phyloP scores from a whole-genome alignment of 1,140 invertebrate genomes.

The Akabosia matsudoensis region DNA sequence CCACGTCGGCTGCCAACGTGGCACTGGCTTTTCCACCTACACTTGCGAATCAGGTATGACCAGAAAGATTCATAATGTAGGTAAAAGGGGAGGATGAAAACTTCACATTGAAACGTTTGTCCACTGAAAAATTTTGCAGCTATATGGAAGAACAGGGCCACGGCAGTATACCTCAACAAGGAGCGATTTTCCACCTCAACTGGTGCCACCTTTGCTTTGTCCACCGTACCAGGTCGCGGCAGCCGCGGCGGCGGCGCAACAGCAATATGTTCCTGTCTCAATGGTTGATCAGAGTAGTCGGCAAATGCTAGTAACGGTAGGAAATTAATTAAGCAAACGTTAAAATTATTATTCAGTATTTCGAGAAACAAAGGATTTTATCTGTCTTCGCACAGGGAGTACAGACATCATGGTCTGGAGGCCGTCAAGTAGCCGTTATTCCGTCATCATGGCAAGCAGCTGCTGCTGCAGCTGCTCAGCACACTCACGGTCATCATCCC shows the following conservation, averaged over 20 bases:
- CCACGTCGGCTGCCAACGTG: conserved; percentile 75
- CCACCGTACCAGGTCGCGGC: conserved; percentile 69
- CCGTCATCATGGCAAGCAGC: conserved; percentile 83
- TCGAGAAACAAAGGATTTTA: no score
- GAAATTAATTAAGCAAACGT: no score
- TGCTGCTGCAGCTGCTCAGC: conserved; percentile 65
- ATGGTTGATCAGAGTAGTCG: conserved; percentile 68
- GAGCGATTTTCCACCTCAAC: conserved; percentile 72
- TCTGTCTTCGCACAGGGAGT: conserved; percentile 64
- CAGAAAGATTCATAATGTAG: background rate
- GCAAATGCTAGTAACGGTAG: conserved; percentile 56
- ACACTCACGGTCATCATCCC: conserved; percentile 51
- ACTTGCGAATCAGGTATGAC: conserved; percentile 64
- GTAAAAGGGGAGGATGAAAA: no score
- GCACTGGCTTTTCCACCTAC: conserved; percentile 82
- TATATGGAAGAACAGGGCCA: conserved; percentile 69
- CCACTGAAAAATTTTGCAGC: conserved; percentile 87
- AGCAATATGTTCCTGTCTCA: conserved; percentile 87
- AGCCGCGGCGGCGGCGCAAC: conserved; percentile 57
- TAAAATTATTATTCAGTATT: no score
- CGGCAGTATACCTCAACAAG: conserved; percentile 62
- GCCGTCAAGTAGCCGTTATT: conserved; percentile 71
- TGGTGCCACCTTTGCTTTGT: conserved; percentile 88
- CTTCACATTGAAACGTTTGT: no score
- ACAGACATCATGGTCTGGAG: conserved; percentile 74